These are phyloP conservation scores for Pelagia noctiluca DNA, from an alignment of 30 jellyfish, hydroid and myxozoan species.

Conservation along the genomic window DNA sequence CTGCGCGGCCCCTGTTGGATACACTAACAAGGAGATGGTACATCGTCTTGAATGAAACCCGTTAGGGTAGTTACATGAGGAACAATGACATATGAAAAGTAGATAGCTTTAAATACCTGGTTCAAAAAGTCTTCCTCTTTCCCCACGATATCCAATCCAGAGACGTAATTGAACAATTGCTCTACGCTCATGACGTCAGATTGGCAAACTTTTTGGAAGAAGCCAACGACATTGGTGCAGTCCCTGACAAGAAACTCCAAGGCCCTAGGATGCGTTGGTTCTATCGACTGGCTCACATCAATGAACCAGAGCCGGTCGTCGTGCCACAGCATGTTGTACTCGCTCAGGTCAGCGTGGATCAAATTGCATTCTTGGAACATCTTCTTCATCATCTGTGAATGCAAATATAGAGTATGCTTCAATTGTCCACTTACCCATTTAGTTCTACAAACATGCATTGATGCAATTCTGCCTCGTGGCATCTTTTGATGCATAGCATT, in stretches of 20 bases:
- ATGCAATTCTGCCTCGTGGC: no score
- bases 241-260: constrained; percentile 86
- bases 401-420: no score
- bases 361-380: constrained; percentile 89
- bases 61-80: no score
- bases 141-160: constrained; percentile 82
- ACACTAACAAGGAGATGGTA: no score
- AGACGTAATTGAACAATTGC: constrained; percentile 76
- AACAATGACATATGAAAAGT: background rate
- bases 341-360: constrained; percentile 97
- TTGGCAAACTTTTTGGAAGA: constrained; percentile 81
- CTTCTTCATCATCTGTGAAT: constrained; percentile 80
- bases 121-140: constrained; percentile 61
- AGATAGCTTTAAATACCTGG: constrained; percentile 41
- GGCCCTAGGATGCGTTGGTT: constrained; percentile 95
- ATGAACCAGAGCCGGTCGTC: constrained; percentile 81
- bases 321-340: constrained; percentile 95
- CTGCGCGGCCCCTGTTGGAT: no score
- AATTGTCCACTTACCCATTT: no score
- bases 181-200: constrained; percentile 76
- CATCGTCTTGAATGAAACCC: no score
- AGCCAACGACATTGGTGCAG: constrained; percentile 79
- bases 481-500: no score
- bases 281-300: constrained; percentile 96
- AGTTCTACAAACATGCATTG: background rate